Conservation (phyloP, 2,113 vertebrate genomes). For the Pygoscelis antarcticus region DNA sequence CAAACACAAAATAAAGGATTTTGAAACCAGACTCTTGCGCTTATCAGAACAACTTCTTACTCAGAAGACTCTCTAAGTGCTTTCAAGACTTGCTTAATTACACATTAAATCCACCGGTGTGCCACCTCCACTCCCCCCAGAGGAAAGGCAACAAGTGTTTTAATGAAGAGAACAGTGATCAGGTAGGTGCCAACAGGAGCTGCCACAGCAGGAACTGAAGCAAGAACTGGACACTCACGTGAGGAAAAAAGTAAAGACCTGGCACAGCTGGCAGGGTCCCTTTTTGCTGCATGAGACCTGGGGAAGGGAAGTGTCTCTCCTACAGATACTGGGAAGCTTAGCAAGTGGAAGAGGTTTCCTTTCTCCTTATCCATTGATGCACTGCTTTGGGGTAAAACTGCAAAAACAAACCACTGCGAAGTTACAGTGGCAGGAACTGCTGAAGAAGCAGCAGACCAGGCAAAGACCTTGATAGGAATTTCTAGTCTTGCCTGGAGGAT, state of each 20-base stretch:
- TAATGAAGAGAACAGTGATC: background rate
- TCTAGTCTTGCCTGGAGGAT: background rate
- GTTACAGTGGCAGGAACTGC: background rate
- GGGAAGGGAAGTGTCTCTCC: background rate
- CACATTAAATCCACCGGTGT: background rate
- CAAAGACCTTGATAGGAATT: background rate
- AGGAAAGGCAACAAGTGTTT: background rate
- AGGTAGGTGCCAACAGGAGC: background rate
- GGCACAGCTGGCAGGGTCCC: background rate
- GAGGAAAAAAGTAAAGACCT: background rate
- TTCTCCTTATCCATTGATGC: background rate
- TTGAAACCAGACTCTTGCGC: background rate
- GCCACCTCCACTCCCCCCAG: background rate
- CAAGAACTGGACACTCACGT: background rate
- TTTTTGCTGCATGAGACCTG: background rate
- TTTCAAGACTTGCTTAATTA: constrained; percentile 19
- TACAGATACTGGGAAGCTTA: background rate
- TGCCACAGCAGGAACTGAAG: background rate
- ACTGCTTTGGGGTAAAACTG: background rate
- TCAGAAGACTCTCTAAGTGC: background rate
- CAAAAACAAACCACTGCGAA: background rate
- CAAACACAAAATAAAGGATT: background rate
- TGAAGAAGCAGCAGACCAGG: background rate
- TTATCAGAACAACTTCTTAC: background rate
- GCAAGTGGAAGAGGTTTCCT: background rate